Conservation (phyloP, 2,888 invertebrate genomes). For the Elegia similella region DNA sequence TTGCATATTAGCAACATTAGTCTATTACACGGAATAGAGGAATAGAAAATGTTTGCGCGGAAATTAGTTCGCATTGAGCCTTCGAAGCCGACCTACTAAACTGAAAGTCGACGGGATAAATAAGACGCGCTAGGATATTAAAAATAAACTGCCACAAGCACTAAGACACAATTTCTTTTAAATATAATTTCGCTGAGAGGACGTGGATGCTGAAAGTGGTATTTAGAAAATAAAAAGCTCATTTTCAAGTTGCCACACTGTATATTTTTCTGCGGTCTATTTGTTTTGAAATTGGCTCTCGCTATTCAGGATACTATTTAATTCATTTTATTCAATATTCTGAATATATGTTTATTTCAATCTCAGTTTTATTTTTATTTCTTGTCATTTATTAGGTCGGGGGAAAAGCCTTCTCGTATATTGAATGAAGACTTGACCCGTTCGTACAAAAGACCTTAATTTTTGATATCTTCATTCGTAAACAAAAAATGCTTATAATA, state of each 20-base stretch:
- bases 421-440: too few species aligned
- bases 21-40: background rate
- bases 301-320: background rate
- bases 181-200: conserved; percentile 13
- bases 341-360: background rate
- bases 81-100: background rate
- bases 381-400: too few species aligned
- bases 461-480: too few species aligned
- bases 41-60: conserved; percentile 2
- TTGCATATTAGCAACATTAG: conserved; percentile 10
- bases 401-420: too few species aligned
- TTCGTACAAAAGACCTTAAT: too few species aligned
- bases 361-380: too few species aligned
- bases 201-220: conserved; percentile 3
- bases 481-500: too few species aligned
- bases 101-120: background rate
- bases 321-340: background rate
- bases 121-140: background rate
- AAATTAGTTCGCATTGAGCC: background rate
- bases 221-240: conserved; percentile 17
- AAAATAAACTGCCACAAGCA: conserved; percentile 8
- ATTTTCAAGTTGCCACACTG: conserved; percentile 6
- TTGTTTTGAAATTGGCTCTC: background rate
- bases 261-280: background rate
- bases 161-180: conserved; percentile 11